A percentile compares a stretch with the other conserved stretches of the same genome.
phyloP scores from a whole-genome alignment of 1,140 invertebrate genomes.

The Hesperophylax magnus region DNA sequence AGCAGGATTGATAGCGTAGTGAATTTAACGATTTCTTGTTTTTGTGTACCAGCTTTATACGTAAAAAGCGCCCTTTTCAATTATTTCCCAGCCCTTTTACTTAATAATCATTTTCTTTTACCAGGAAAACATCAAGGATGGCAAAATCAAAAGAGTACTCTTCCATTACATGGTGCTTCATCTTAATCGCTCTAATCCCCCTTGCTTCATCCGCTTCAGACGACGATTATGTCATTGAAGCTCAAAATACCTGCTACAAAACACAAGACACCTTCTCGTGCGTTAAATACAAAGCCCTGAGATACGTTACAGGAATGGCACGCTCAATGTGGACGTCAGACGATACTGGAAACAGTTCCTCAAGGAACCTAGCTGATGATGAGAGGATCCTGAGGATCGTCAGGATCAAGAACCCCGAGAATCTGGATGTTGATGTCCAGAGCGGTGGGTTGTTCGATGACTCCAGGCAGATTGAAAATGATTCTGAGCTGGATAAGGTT shows the following conservation, averaged over 20 bases:
- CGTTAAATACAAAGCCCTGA: slow-evolving; percentile 50
- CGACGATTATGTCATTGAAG: slow-evolving; percentile 50
- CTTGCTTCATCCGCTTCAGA: slow-evolving; percentile 6
- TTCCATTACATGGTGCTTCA: background rate
- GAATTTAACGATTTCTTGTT: too few species aligned
- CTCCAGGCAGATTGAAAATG: slow-evolving; percentile 43
- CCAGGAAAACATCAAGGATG: background rate
- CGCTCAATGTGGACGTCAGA: slow-evolving; percentile 5
- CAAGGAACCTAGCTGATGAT: background rate
- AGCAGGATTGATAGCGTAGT: too few species aligned
- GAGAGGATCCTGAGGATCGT: slow-evolving; percentile 40
- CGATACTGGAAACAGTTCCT: slow-evolving; percentile 17
- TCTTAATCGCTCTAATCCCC: background rate
- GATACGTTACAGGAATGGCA: slow-evolving; percentile 44
- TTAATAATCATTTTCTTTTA: too few species aligned
- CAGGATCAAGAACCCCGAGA: slow-evolving; percentile 34
- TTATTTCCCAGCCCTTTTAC: too few species aligned
- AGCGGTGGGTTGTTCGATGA: slow-evolving; percentile 42
- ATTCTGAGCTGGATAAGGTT: slow-evolving; percentile 51
- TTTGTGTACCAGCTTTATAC: too few species aligned
- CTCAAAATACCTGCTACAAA: slow-evolving; percentile 45
- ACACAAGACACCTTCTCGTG: slow-evolving; percentile 47
- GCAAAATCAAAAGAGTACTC: background rate
- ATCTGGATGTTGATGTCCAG: background rate
- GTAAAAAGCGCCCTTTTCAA: too few species aligned